Conservation (phyloP, 2,888 invertebrate genomes). For the Sinodicranocentrus sp. region DNA sequence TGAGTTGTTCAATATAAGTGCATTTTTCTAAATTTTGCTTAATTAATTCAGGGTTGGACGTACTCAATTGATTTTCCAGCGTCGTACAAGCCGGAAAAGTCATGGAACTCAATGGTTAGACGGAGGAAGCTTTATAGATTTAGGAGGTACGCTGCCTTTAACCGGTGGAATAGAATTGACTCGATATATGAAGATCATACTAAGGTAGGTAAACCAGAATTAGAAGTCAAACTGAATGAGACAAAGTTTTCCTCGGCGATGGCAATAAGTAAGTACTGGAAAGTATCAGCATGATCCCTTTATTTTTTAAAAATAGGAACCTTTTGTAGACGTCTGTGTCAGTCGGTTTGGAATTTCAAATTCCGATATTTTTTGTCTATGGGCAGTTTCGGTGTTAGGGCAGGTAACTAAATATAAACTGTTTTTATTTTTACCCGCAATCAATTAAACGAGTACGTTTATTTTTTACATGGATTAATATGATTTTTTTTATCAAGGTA, state of each 20-base stretch:
- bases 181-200: conserved; percentile 93
- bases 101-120: conserved; percentile 93
- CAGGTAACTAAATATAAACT: conserved; percentile 83
- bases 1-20: too few relatives aligned
- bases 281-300: too few relatives aligned
- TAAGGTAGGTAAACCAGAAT: conserved; percentile 79
- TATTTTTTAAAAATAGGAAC: conserved; percentile 82
- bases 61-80: conserved; percentile 95
- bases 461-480: too few relatives aligned
- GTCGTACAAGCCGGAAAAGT: conserved; percentile 90
- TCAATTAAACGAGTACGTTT: neutral
- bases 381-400: conserved; percentile 96
- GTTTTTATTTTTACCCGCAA: too few relatives aligned
- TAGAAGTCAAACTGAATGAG: too few relatives aligned
- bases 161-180: conserved; percentile 95
- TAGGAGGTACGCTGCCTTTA: conserved; percentile 91
- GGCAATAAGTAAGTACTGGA: neutral
- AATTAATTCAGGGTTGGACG: conserved; percentile 90
- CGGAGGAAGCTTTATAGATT: conserved; percentile 91
- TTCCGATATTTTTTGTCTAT: conserved; percentile 88
- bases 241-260: neutral
- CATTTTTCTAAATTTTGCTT: too few relatives aligned
- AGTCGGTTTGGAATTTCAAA: conserved; percentile 90
- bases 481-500: conserved; percentile 81
- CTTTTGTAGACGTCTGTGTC: conserved; percentile 93